Conservation (phyloP, 2,113 vertebrate species). For the Spheniscus mendiculus region DNA sequence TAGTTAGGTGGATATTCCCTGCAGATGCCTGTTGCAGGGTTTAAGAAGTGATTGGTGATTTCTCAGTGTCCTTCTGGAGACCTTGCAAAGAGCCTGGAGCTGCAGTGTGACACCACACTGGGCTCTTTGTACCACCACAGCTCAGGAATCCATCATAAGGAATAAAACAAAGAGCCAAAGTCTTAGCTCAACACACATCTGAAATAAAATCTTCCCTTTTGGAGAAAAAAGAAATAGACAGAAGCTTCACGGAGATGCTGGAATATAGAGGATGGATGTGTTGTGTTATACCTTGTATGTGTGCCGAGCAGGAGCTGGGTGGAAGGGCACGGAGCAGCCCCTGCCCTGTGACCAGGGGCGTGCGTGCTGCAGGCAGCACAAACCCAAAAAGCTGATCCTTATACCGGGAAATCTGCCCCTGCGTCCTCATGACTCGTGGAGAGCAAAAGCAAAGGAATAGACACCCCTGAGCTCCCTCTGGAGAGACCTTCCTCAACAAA, state of each 20-base stretch:
- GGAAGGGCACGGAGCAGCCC: background rate
- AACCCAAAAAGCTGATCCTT: background rate
- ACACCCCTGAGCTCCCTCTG: background rate
- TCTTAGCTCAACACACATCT: fast-evolving
- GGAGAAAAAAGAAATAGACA: fast-evolving
- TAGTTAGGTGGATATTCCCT: background rate
- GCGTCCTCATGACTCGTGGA: fast-evolving
- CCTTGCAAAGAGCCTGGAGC: background rate
- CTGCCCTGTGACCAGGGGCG: background rate
- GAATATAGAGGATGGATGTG: background rate
- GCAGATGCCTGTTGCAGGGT: background rate
- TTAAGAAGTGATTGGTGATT: background rate
- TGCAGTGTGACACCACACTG: fast-evolving
- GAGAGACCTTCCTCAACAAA: background rate
- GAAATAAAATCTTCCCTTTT: background rate
- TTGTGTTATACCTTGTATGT: fast-evolving
- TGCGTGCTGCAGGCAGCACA: fast-evolving
- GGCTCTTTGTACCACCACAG: background rate
- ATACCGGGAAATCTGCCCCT: background rate
- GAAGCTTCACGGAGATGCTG: background rate
- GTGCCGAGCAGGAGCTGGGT: background rate
- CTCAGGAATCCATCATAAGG: background rate
- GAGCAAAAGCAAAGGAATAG: background rate
- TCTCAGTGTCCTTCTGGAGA: background rate
- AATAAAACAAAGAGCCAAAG: background rate